These are phyloP conservation scores for Agrochola circellaris DNA, from an alignment of 2,888 invertebrate species.

Conservation along the genomic window DNA sequence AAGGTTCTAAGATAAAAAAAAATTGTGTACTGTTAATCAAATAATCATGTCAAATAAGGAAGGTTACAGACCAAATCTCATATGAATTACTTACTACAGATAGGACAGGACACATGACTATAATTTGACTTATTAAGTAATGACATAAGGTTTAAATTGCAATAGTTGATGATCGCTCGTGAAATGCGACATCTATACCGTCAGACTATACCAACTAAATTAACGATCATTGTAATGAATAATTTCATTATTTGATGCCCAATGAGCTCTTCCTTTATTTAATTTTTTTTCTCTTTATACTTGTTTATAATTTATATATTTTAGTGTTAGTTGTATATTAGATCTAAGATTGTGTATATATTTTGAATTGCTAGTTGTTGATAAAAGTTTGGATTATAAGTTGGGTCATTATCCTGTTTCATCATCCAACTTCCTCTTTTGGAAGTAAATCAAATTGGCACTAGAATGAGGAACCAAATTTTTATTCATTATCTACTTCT, in stretches of 20 bases:
- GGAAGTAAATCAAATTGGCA: slow-evolving; percentile 17
- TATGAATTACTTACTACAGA: background rate
- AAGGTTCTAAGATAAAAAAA: slow-evolving; percentile 9
- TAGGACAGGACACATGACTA: too few species aligned
- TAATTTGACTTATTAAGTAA: too few species aligned
- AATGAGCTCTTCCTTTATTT: too few species aligned
- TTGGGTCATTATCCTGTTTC: background rate
- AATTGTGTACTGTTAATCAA: background rate
- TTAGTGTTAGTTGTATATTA: too few species aligned
- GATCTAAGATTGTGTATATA: too few species aligned
- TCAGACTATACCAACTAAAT: background rate
- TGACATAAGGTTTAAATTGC: background rate
- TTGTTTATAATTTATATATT: too few species aligned
- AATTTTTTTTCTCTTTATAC: too few species aligned
- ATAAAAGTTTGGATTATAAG: background rate
- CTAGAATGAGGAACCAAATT: background rate
- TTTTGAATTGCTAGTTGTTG: too few species aligned
- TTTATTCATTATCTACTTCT: background rate
- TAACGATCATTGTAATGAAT: too few species aligned
- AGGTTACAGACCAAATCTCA: background rate
- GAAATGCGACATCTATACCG: background rate
- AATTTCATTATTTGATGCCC: too few species aligned
- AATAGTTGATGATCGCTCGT: background rate
- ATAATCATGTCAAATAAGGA: background rate
- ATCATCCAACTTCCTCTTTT: slow-evolving; percentile 11